These are phyloP conservation scores for Papilio dardanus DNA, from an alignment of 1,140 invertebrate species.

Conservation along the genomic window DNA sequence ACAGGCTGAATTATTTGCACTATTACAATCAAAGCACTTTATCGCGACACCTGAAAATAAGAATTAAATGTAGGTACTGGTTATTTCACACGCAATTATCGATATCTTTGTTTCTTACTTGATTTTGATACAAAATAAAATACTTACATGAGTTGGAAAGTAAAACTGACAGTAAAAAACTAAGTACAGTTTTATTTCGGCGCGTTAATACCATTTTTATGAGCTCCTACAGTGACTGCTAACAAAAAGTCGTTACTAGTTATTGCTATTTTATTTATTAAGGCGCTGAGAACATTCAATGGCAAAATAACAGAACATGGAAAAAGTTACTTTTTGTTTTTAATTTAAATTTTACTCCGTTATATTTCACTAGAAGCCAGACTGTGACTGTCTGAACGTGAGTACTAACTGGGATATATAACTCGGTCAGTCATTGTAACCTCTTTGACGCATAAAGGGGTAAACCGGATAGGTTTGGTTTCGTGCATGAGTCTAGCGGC, in stretches of 20 bases:
- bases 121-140: slow-evolving; percentile 15
- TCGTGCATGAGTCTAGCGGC: slow-evolving; percentile 46
- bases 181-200: slow-evolving; percentile 37
- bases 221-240: slow-evolving; percentile 4
- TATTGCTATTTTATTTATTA: slow-evolving; percentile 31
- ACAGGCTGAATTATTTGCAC: slow-evolving; percentile 66
- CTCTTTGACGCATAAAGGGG: slow-evolving; percentile 53
- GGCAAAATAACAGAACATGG: background rate
- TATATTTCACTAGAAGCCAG: slow-evolving; percentile 41
- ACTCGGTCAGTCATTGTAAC: slow-evolving; percentile 46
- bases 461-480: slow-evolving; percentile 65
- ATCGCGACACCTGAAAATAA: slow-evolving; percentile 56
- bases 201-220: slow-evolving; percentile 35
- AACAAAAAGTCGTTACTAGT: background rate
- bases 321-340: background rate
- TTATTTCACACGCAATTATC: background rate
- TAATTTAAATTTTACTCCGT: slow-evolving; percentile 37
- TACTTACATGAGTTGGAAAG: slow-evolving; percentile 49
- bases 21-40: slow-evolving; percentile 68
- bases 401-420: slow-evolving; percentile 53
- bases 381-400: slow-evolving; percentile 44
- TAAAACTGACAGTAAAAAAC: slow-evolving; percentile 42
- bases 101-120: background rate
- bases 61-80: background rate
- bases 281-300: slow-evolving; percentile 3